These are phyloP conservation scores for Agriotes lineatus DNA, from an alignment of 2,888 invertebrate genomes.

Conservation along the genomic window DNA sequence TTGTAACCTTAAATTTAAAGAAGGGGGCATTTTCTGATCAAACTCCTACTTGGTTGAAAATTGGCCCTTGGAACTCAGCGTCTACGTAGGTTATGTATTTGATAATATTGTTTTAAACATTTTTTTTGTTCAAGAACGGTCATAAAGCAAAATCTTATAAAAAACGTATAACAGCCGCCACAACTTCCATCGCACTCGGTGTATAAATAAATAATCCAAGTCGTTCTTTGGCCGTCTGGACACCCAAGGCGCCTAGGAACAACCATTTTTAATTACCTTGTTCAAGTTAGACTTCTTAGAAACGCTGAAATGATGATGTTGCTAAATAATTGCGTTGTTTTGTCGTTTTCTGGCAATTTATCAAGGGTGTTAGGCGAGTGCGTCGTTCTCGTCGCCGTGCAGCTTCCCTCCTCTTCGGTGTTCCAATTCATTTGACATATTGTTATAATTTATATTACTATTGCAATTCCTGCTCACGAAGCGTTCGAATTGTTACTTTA, in stretches of 20 bases:
- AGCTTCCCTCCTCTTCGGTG: constrained; percentile 45
- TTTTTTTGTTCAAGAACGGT: no score
- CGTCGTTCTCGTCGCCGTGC: constrained; percentile 42
- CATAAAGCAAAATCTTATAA: no score
- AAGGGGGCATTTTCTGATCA: no score
- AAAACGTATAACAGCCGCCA: no score
- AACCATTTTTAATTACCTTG: constrained; percentile 43
- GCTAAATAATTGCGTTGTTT: constrained; percentile 45
- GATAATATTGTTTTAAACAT: no score
- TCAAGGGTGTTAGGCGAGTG: constrained; percentile 42
- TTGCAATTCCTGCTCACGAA: constrained; percentile 32
- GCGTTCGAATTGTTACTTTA: constrained; percentile 33
- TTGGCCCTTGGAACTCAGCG: no score
- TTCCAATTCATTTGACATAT: constrained; percentile 45
- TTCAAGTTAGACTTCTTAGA: constrained; percentile 38
- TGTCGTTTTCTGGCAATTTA: constrained; percentile 44
- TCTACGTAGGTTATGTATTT: no score
- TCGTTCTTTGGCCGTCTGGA: constrained; percentile 29
- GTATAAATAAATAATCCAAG: constrained; percentile 34
- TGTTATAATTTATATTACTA: constrained; percentile 44
- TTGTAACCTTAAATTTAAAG: no score
- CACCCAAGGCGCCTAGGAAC: constrained; percentile 39
- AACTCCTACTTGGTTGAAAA: no score
- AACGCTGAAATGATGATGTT: constrained; percentile 42
- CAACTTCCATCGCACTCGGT: background rate